phyloP scores from a whole-genome alignment of 2,113 vertebrate species.

The Dendrocopos noguchii region DNA sequence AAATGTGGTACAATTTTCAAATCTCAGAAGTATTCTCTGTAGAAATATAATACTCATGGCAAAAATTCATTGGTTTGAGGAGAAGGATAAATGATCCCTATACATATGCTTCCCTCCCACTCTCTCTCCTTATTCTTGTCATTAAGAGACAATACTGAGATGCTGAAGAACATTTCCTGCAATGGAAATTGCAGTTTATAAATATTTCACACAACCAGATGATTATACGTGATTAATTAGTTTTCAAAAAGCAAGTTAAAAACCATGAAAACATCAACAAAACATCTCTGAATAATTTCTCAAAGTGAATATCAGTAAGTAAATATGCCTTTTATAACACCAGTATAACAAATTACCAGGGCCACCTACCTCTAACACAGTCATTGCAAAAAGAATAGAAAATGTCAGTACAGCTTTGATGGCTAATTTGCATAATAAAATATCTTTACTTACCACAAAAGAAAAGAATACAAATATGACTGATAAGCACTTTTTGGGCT shows the following conservation, averaged over 20 bases:
- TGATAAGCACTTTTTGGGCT: background rate
- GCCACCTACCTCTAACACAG: background rate
- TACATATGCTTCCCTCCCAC: background rate
- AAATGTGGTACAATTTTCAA: background rate
- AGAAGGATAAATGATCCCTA: background rate
- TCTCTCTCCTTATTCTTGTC: background rate
- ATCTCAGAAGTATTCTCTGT: background rate
- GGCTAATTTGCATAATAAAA: background rate
- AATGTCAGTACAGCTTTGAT: background rate
- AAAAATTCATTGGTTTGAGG: background rate
- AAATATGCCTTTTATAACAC: background rate
- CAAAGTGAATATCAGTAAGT: background rate
- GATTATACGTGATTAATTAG: constrained; percentile 59
- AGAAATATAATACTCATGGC: constrained; percentile 25
- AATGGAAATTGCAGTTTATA: constrained; percentile 44
- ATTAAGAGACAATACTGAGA: constrained; percentile 27
- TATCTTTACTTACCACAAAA: background rate
- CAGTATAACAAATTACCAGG: background rate
- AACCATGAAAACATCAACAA: constrained; percentile 24
- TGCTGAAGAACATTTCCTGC: constrained; percentile 2
- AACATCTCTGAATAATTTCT: constrained; percentile 28
- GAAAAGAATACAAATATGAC: background rate
- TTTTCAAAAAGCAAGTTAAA: constrained; percentile 50
- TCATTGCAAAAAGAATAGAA: background rate
- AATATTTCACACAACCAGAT: constrained; percentile 46